Conservation (phyloP, 2,888 invertebrate genomes). For the Rambutsinella grinnellia region DNA sequence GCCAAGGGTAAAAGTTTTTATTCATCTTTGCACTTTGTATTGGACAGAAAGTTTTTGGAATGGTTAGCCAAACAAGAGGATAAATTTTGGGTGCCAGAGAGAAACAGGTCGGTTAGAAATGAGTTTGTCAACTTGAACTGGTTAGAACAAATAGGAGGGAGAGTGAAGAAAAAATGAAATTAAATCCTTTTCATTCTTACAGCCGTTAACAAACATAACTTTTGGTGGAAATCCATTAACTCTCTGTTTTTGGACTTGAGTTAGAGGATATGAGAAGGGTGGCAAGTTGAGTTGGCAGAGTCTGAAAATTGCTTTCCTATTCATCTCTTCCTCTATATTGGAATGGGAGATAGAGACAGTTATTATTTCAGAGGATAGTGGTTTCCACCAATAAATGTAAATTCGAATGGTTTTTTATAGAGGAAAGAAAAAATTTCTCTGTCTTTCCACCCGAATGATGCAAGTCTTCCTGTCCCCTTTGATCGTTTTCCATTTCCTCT, state of each 20-base stretch:
- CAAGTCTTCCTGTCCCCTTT: too few species aligned
- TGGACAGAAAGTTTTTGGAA: too few species aligned
- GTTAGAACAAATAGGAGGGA: too few species aligned
- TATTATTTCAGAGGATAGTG: constrained; percentile 7
- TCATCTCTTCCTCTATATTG: neutral
- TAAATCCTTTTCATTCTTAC: too few species aligned
- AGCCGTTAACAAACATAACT: constrained; percentile 19
- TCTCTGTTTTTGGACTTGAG: neutral
- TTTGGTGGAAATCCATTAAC: constrained; percentile 6
- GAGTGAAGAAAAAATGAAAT: too few species aligned
- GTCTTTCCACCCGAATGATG: neutral
- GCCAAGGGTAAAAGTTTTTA: too few species aligned
- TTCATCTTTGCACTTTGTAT: too few species aligned
- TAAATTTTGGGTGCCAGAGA: too few species aligned
- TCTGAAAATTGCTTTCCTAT: neutral
- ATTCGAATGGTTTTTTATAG: too few species aligned
- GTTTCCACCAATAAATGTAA: constrained; percentile 9
- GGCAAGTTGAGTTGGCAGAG: constrained; percentile 5
- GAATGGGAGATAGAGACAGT: neutral
- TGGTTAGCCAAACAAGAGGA: too few species aligned
- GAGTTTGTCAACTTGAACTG: too few species aligned
- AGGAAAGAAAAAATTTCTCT: neutral
- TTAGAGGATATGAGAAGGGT: neutral
- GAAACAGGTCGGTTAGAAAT: too few species aligned
- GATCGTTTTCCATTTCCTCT: neutral